A percentile compares a stretch with the other conserved stretches of the same genome.
Evolutionary conservation across 2,888 invertebrate species (phyloP).

Genomic region (Plebejus melissa): DNA sequence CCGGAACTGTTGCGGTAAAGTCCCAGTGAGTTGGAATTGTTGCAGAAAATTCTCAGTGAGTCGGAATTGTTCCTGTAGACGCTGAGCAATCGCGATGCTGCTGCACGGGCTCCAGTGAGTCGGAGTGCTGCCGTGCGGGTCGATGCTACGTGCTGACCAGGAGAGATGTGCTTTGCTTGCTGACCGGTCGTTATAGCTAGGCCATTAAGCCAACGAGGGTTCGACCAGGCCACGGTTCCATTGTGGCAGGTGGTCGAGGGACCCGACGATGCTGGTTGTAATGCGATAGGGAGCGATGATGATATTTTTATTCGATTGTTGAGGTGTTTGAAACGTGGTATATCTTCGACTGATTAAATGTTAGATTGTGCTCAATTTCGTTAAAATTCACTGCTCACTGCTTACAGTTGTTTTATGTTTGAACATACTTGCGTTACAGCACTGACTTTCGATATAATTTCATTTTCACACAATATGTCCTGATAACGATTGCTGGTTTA

Average conservation of each 20-base stretch:
- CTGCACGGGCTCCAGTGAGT: background rate
- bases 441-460: background rate
- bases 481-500: background rate
- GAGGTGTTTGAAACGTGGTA: background rate
- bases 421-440: too few relatives aligned
- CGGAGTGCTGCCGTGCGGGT: background rate
- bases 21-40: background rate
- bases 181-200: background rate
- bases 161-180: background rate
- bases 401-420: background rate
- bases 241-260: background rate
- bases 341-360: background rate
- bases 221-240: background rate
- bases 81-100: background rate
- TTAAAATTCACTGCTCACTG: background rate
- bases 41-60: background rate
- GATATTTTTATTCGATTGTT: background rate
- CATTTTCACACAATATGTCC: background rate
- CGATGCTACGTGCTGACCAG: background rate
- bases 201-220: background rate
- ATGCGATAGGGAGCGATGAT: background rate
- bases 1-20: background rate
- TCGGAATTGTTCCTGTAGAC: background rate
- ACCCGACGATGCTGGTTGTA: background rate
- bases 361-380: background rate